phyloP scores from a whole-genome alignment of 2,113 vertebrate species.

The Platysteira castanea region DNA sequence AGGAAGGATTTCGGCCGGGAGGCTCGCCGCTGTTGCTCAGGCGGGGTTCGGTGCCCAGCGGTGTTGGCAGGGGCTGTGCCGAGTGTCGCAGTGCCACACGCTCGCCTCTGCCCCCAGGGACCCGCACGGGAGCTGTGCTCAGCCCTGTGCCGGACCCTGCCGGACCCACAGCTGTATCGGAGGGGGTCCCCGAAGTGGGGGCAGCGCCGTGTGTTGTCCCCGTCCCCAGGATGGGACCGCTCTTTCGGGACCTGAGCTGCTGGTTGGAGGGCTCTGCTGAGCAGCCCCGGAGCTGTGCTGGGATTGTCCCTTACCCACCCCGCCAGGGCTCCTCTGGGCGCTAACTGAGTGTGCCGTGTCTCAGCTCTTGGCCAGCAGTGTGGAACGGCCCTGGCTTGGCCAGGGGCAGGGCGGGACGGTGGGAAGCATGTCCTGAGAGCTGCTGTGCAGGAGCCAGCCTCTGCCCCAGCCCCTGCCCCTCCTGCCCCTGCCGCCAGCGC shows the following conservation, averaged over 20 bases:
- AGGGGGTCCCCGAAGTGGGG: neutral
- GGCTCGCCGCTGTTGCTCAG: accelerated
- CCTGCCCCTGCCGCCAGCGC: neutral
- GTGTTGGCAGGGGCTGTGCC: neutral
- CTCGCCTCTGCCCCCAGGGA: neutral
- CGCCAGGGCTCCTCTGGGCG: neutral
- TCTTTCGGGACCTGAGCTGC: neutral
- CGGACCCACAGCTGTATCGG: accelerated
- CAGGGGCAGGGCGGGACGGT: accelerated
- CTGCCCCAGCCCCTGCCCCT: neutral
- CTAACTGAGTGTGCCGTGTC: neutral
- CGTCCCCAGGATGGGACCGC: neutral
- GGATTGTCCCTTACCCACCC: neutral
- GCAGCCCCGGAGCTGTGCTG: neutral
- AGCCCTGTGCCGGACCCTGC: neutral
- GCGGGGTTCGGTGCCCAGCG: accelerated
- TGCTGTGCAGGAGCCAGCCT: neutral
- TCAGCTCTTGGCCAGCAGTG: neutral
- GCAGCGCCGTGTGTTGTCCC: accelerated
- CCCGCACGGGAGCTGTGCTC: neutral
- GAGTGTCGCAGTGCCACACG: neutral
- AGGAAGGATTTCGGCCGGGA: neutral
- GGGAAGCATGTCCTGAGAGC: neutral
- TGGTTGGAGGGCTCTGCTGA: neutral
- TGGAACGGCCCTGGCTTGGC: neutral